A percentile compares a stretch with the other conserved stretches of the same genome.
Evolutionary conservation across 2,113 vertebrate species (phyloP).

Genomic region (Oreocharis arfaki): DNA sequence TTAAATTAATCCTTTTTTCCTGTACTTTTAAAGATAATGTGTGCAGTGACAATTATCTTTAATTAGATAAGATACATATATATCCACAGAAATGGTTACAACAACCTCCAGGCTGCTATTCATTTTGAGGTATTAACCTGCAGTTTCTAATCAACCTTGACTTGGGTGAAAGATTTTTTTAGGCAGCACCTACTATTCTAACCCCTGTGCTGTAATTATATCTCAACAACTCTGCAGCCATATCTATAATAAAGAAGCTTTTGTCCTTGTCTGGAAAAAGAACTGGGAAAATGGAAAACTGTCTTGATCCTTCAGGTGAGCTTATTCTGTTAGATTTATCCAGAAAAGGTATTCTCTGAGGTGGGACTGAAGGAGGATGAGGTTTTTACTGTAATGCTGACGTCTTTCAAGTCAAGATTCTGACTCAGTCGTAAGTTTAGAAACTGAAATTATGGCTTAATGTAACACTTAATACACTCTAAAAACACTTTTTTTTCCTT

Average conservation of each 20-base stretch:
- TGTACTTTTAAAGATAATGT: background rate
- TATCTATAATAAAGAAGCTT: background rate
- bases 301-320: background rate
- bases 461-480: background rate
- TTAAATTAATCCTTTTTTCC: background rate
- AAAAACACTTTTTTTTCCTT: rapidly evolving
- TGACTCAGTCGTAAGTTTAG: background rate
- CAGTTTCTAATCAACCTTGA: background rate
- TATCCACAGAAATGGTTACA: background rate
- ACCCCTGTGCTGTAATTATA: background rate
- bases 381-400: background rate
- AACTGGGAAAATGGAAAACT: background rate
- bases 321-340: background rate
- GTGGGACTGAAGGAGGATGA: background rate
- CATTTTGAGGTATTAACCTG: background rate
- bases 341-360: background rate
- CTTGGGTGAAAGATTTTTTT: background rate
- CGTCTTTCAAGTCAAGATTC: background rate
- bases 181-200: background rate
- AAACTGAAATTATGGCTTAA: background rate
- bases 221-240: background rate
- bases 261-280: background rate
- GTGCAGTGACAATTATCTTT: background rate
- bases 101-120: background rate
- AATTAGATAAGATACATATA: background rate